These are phyloP conservation scores for Mimas tiliae DNA, from an alignment of 2,888 invertebrate genomes.

Conservation along the genomic window DNA sequence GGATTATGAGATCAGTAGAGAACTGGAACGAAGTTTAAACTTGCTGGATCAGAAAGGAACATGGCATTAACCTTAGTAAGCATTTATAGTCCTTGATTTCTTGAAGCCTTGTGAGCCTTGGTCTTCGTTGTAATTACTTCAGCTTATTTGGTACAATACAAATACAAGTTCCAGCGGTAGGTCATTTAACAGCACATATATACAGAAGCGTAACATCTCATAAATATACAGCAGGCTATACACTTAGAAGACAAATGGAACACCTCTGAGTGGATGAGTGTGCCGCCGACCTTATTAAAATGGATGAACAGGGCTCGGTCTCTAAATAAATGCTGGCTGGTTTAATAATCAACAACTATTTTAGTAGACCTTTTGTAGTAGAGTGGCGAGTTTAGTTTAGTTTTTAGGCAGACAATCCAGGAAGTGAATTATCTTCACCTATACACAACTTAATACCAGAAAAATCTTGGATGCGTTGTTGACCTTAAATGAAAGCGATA, in stretches of 20 bases:
- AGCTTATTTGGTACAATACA: neutral
- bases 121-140: neutral
- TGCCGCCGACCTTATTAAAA: conserved; percentile 64
- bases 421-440: too few relatives aligned
- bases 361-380: neutral
- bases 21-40: too few relatives aligned
- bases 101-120: neutral
- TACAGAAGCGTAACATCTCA: conserved; percentile 51
- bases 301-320: conserved; percentile 62
- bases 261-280: conserved; percentile 40
- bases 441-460: too few relatives aligned
- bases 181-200: neutral
- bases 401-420: too few relatives aligned
- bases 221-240: conserved; percentile 84
- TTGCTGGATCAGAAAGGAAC: too few relatives aligned
- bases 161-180: neutral
- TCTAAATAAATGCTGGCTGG: conserved; percentile 15
- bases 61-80: too few relatives aligned
- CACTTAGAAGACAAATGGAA: conserved; percentile 79
- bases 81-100: too few relatives aligned
- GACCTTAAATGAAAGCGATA: too few relatives aligned
- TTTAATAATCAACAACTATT: conserved; percentile 1
- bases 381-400: too few relatives aligned
- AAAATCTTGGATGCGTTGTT: too few relatives aligned
- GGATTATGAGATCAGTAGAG: too few relatives aligned